Conservation (phyloP, 2,797 vertebrate species). For the Eptatretus atami region DNA sequence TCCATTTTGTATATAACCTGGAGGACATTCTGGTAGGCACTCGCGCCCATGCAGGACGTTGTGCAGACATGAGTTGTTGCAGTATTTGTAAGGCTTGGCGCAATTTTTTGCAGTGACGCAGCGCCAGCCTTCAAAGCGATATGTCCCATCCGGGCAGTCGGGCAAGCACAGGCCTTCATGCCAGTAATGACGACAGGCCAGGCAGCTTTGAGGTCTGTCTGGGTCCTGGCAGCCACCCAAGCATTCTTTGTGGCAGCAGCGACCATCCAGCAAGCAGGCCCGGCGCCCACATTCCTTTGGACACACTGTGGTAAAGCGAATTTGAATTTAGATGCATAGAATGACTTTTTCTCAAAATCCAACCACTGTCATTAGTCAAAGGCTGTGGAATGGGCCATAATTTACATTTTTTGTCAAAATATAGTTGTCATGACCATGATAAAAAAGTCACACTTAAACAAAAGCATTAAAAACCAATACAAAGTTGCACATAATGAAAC, state of each 20-base stretch:
- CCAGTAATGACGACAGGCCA: slow-evolving; percentile 1
- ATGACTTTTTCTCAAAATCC: too few relatives aligned
- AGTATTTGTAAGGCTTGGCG: background rate
- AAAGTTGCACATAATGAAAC: too few relatives aligned
- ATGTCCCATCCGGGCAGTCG: background rate
- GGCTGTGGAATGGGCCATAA: too few relatives aligned
- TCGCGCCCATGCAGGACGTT: slow-evolving; percentile 1
- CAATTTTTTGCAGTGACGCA: slow-evolving; percentile 3
- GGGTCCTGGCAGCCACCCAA: background rate
- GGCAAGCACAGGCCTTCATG: background rate
- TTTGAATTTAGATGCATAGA: too few relatives aligned
- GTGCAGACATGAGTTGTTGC: background rate
- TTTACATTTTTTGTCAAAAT: too few relatives aligned
- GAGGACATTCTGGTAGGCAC: slow-evolving; percentile 2
- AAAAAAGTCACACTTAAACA: too few relatives aligned
- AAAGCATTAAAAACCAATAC: too few relatives aligned
- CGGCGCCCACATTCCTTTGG: slow-evolving; percentile 1
- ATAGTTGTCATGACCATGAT: too few relatives aligned
- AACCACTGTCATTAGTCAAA: too few relatives aligned
- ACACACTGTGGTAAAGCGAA: background rate
- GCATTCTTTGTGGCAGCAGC: slow-evolving; percentile 1
- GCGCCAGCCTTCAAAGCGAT: slow-evolving; percentile 2
- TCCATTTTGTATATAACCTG: slow-evolving; percentile 2
- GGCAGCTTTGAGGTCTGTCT: background rate
- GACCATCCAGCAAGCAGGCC: background rate